Evolutionary conservation across 2,888 invertebrate genomes (phyloP).

Genomic region (Coleophora flavipennella): DNA sequence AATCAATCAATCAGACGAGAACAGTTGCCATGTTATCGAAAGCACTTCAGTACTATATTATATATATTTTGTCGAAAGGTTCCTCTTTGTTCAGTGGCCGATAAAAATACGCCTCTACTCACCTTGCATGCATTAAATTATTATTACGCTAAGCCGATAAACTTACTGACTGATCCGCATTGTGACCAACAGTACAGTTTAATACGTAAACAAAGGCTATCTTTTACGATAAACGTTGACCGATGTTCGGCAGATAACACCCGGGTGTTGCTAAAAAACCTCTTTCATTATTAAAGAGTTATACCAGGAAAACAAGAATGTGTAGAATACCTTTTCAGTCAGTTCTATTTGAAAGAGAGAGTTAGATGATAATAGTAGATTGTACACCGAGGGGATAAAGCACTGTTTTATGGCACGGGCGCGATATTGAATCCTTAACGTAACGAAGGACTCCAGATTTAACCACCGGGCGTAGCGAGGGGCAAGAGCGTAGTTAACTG

Average conservation of each 20-base stretch:
- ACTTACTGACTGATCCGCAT: conserved; percentile 6
- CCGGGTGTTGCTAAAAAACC: not conserved
- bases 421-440: too few species aligned
- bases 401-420: too few species aligned
- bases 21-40: too few species aligned
- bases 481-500: too few species aligned
- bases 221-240: conserved; percentile 4
- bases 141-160: conserved; percentile 6
- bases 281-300: not conserved
- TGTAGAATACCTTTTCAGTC: not conserved
- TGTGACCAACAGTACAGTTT: not conserved
- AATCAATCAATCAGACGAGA: too few species aligned
- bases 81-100: not conserved
- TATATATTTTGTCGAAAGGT: too few species aligned
- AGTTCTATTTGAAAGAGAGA: too few species aligned
- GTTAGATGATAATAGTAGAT: too few species aligned
- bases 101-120: not conserved
- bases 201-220: conserved; percentile 7
- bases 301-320: not conserved
- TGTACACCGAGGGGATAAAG: too few species aligned
- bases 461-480: too few species aligned
- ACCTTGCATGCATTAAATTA: conserved; percentile 6
- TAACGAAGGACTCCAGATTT: too few species aligned
- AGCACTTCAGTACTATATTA: too few species aligned
- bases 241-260: conserved; percentile 1